Evolutionary conservation across 2,797 vertebrate genomes (phyloP).

Genomic region (Phaenicophaeus curvirostris): DNA sequence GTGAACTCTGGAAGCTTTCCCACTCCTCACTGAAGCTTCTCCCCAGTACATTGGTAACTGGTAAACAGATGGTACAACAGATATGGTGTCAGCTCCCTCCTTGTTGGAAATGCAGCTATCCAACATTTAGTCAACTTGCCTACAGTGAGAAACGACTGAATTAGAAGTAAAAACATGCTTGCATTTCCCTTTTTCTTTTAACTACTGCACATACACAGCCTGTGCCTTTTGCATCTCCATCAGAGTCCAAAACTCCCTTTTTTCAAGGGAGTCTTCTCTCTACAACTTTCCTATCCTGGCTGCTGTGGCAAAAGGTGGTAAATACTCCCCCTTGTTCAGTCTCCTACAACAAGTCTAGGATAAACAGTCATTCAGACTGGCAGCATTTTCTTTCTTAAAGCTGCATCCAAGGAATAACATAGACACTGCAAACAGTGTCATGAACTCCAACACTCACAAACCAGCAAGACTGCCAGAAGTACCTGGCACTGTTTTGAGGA

Average conservation of each 20-base stretch:
- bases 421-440: background rate
- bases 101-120: constrained; percentile 38
- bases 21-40: constrained; percentile 31
- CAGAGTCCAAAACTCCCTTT: background rate
- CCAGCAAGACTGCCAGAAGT: background rate
- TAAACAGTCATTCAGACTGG: constrained; percentile 13
- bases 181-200: constrained; percentile 13
- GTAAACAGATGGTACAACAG: constrained; percentile 49
- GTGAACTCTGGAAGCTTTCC: constrained; percentile 56
- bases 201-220: constrained; percentile 32
- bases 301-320: constrained; percentile 22
- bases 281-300: background rate
- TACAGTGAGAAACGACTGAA: constrained; percentile 36
- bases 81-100: background rate
- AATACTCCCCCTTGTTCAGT: background rate
- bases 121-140: constrained; percentile 39
- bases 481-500: background rate
- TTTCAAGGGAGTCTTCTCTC: background rate
- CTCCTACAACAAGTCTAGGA: constrained; percentile 9
- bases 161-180: constrained; percentile 28
- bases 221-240: background rate
- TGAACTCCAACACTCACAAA: background rate
- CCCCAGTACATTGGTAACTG: constrained; percentile 26
- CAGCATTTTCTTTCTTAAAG: background rate
- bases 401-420: background rate